These are phyloP conservation scores for Phocoena phocoena DNA, from an alignment of 2,113 vertebrate species.

Conservation along the genomic window DNA sequence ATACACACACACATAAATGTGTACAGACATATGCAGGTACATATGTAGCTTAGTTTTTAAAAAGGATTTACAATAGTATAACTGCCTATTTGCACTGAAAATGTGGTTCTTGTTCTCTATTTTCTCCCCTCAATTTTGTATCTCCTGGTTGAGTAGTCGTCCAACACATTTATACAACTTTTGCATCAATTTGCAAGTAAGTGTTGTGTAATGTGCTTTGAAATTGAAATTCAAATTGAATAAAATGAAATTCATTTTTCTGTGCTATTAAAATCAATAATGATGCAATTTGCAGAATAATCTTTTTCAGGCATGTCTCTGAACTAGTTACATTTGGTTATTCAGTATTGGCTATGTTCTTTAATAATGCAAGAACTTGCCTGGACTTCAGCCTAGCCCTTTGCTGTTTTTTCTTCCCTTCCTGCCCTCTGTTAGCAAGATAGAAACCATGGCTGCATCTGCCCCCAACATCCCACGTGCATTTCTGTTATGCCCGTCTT, in stretches of 20 bases:
- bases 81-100: not conserved
- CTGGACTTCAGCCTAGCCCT: not conserved
- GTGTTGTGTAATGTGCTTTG: conserved; percentile 31
- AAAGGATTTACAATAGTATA: not conserved
- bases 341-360: not conserved
- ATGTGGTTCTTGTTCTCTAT: not conserved
- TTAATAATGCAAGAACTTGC: not conserved
- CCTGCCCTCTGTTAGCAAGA: not conserved
- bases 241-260: conserved; percentile 49
- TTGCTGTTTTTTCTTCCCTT: not conserved
- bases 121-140: not conserved
- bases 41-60: not conserved
- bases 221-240: too few species aligned
- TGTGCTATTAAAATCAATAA: conserved; percentile 69
- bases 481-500: rapidly evolving
- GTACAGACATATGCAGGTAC: too few species aligned
- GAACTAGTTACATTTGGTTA: not conserved
- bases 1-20: not conserved
- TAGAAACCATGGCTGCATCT: rapidly evolving
- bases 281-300: conserved; percentile 51
- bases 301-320: conserved; percentile 17
- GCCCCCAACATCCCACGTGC: rapidly evolving
- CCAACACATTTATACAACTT: conserved; percentile 13
- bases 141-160: not conserved
- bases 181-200: conserved; percentile 62